Percentiles rank a stretch among this genome's conserved stretches.
phyloP scores from a whole-genome alignment of 2,888 invertebrate genomes.

The Microplitis manilae region DNA sequence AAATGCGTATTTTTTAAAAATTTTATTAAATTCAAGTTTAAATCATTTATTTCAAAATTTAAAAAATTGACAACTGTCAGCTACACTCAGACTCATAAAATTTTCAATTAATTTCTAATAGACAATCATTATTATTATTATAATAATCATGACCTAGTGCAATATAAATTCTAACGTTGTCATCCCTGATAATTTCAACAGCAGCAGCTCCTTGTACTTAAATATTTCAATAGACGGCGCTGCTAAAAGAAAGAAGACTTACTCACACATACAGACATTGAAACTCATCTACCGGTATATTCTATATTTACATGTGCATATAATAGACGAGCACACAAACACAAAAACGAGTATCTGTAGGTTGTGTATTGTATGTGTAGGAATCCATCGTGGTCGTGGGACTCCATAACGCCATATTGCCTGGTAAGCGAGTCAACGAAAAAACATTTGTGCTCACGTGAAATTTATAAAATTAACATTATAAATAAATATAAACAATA shows the following conservation, averaged over 20 bases:
- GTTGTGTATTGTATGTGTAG: background rate
- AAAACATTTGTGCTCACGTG: conserved; percentile 83
- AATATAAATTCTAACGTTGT: conserved; percentile 14
- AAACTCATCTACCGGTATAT: background rate
- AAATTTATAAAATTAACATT: conserved; percentile 62
- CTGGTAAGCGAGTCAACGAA: conserved; percentile 74
- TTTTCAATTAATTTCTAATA: too few relatives aligned
- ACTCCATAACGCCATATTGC: conserved; percentile 76
- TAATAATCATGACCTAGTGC: conserved; percentile 3
- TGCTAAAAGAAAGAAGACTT: background rate
- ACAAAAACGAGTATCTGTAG: too few relatives aligned
- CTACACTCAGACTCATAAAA: too few relatives aligned
- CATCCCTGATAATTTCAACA: conserved; percentile 1
- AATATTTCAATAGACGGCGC: conserved; percentile 9
- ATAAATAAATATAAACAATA: conserved; percentile 32
- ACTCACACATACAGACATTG: background rate
- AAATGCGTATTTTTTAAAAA: too few relatives aligned
- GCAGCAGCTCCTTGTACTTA: background rate
- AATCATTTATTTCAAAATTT: too few relatives aligned
- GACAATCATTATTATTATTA: too few relatives aligned
- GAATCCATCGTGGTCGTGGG: conserved; percentile 5
- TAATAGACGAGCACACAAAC: too few relatives aligned
- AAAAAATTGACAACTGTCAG: too few relatives aligned
- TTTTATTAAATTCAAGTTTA: too few relatives aligned
- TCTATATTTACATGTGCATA: background rate